phyloP scores from a whole-genome alignment of 2,113 vertebrate genomes.

The Todiramphus chloris region DNA sequence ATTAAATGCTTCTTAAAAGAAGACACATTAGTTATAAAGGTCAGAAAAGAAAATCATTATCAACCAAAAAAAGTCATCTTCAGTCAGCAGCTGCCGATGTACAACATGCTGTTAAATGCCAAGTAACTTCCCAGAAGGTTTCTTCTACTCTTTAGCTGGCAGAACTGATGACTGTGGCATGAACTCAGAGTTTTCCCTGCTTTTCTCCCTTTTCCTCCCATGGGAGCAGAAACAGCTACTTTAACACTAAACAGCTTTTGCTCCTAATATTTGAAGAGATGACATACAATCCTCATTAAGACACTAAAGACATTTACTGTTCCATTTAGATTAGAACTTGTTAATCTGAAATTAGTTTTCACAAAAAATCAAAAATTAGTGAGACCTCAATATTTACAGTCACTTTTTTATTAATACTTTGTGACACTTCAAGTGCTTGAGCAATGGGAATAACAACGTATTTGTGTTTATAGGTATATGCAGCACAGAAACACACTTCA shows the following conservation, averaged over 20 bases:
- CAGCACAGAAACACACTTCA: background rate
- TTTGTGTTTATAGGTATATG: background rate
- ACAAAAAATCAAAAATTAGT: background rate
- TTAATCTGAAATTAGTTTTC: background rate
- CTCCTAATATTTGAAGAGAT: background rate
- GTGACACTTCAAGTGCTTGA: background rate
- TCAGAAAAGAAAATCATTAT: conserved; percentile 70
- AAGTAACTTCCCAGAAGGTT: conserved; percentile 71
- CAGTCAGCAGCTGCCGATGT: conserved; percentile 34
- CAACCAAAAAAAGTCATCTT: conserved; percentile 48
- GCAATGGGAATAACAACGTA: background rate
- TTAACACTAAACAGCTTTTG: background rate
- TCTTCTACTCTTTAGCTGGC: background rate
- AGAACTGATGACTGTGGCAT: conserved; percentile 5
- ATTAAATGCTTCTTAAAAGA: conserved; percentile 64
- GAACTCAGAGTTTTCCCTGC: background rate
- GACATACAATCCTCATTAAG: background rate
- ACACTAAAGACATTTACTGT: background rate
- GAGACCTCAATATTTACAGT: conserved; percentile 2
- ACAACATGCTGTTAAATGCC: conserved; percentile 67
- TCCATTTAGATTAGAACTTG: background rate
- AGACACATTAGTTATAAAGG: conserved; percentile 74
- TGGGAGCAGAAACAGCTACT: background rate
- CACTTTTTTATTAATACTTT: background rate
- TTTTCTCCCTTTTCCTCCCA: conserved; percentile 26